These are phyloP conservation scores for Laspeyria flexula DNA, from an alignment of 2,888 invertebrate species.

Conservation along the genomic window DNA sequence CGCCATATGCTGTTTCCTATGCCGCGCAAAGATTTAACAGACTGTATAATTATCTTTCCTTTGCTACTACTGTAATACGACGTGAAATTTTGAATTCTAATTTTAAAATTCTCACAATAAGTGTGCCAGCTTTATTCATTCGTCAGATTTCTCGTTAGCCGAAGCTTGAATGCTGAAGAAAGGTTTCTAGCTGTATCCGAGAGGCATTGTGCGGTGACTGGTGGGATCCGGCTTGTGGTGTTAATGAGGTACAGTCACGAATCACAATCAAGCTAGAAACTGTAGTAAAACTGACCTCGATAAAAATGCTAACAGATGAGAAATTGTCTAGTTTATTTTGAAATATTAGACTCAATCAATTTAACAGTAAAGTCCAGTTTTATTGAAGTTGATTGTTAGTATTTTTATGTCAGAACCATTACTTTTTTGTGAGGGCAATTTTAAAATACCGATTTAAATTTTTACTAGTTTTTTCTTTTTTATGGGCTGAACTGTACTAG, in stretches of 20 bases:
- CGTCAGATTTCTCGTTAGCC: conserved; percentile 66
- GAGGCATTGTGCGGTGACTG: conserved; percentile 71
- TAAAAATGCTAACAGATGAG: conserved; percentile 13
- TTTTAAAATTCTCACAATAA: conserved; percentile 36
- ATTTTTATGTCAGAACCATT: no score
- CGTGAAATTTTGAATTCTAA: conserved; percentile 25
- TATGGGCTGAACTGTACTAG: no score
- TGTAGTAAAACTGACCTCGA: conserved; percentile 48
- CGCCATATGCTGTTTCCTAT: no score
- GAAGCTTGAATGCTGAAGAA: conserved; percentile 56
- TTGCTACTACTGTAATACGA: background rate
- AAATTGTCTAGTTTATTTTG: conserved; percentile 1
- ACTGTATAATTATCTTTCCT: background rate
- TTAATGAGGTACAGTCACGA: conserved; percentile 75
- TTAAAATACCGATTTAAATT: no score
- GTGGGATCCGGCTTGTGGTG: conserved; percentile 63
- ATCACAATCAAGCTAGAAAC: conserved; percentile 48
- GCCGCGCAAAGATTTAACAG: no score
- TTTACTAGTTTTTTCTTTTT: no score
- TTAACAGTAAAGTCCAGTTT: background rate
- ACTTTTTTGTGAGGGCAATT: no score
- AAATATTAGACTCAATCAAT: background rate
- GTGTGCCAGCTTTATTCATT: conserved; percentile 45
- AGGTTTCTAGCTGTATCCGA: conserved; percentile 61
- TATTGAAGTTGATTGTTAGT: no score